Evolutionary conservation across 2,888 invertebrate species (phyloP).

Genomic region (Diadromus collaris): DNA sequence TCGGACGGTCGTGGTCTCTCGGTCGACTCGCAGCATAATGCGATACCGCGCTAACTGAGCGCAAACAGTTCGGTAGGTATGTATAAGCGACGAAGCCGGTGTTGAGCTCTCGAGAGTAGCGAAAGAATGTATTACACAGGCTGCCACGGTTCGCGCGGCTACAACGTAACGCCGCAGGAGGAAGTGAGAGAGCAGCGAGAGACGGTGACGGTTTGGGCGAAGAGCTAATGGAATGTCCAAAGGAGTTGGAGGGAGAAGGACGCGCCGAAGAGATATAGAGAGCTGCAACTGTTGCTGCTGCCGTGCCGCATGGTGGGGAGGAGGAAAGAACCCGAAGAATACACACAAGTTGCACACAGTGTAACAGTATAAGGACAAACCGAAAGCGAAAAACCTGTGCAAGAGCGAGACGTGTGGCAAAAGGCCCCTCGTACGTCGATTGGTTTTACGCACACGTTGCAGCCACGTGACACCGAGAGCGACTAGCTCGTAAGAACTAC

Average conservation of each 20-base stretch:
- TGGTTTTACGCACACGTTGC: slow-evolving; percentile 61
- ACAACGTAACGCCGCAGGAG: neutral
- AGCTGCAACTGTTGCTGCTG: slow-evolving; percentile 38
- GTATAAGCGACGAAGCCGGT: slow-evolving; percentile 26
- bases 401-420: slow-evolving; percentile 39
- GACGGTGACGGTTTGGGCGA: slow-evolving; percentile 31
- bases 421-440: slow-evolving; percentile 54
- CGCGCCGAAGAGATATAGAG: slow-evolving; percentile 38
- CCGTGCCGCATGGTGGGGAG: slow-evolving; percentile 26
- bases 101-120: slow-evolving; percentile 9
- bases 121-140: slow-evolving; percentile 35
- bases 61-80: slow-evolving; percentile 60
- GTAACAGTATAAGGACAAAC: slow-evolving; percentile 15
- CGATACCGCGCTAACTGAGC: slow-evolving; percentile 69
- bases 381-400: slow-evolving; percentile 32
- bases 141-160: neutral
- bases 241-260: slow-evolving; percentile 56
- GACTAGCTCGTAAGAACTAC: slow-evolving; percentile 24
- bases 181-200: slow-evolving; percentile 13
- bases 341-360: neutral
- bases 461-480: slow-evolving; percentile 56
- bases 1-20: slow-evolving; percentile 38
- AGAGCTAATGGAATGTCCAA: slow-evolving; percentile 39
- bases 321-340: slow-evolving; percentile 13
- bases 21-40: slow-evolving; percentile 67